Evolutionary conservation across 2,113 vertebrate species (phyloP), one percentile per base, ranked within the genome.

Genomic region (Cynoglossus semilaevis): DNA sequence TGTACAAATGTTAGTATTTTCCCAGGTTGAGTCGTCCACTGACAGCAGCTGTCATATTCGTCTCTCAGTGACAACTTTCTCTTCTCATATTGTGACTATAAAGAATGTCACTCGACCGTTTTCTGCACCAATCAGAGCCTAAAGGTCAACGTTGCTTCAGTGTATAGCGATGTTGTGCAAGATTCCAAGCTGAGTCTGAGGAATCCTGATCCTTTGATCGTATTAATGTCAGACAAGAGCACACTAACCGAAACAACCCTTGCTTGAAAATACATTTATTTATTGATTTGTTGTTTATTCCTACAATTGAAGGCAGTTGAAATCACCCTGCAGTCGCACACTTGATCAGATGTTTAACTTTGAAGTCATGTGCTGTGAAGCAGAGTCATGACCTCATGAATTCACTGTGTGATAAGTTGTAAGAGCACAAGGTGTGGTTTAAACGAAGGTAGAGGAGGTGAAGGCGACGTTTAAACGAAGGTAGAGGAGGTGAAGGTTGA

Each of bases 161-260:
- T 34, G 9, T 43, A 16, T 53, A 51, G 67, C 15, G 19, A 68
- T 48, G 14, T 34, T 38, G 13, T 43, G 40, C 15, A 56, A 16
- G 54, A 35, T 10, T 34, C 38, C 22, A 29, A 29, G 22, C 22
- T 29, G 22, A 29, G 22, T n/a, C n/a, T n/a, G n/a, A n/a, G n/a
- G n/a, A n/a, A n/a, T n/a, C n/a, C n/a, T n/a, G n/a, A n/a, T n/a
- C n/a, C n/a, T n/a, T n/a, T n/a, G n/a, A n/a, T n/a, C n/a, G n/a
- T n/a, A n/a, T n/a, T n/a, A n/a, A n/a, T n/a, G n/a, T n/a, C n/a
- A n/a, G n/a, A n/a, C n/a, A n/a, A n/a, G n/a, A n/a, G n/a, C n/a
- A n/a, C n/a, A n/a, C n/a, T n/a, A n/a, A n/a, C n/a, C n/a, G n/a
- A n/a, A n/a, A n/a, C n/a, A n/a, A n/a, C n/a, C n/a, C n/a, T n/a